Evolutionary conservation across 2,113 vertebrate genomes (phyloP), one percentile per base, ranked within the genome.

Genomic region (Thoracochromis brauschi): DNA sequence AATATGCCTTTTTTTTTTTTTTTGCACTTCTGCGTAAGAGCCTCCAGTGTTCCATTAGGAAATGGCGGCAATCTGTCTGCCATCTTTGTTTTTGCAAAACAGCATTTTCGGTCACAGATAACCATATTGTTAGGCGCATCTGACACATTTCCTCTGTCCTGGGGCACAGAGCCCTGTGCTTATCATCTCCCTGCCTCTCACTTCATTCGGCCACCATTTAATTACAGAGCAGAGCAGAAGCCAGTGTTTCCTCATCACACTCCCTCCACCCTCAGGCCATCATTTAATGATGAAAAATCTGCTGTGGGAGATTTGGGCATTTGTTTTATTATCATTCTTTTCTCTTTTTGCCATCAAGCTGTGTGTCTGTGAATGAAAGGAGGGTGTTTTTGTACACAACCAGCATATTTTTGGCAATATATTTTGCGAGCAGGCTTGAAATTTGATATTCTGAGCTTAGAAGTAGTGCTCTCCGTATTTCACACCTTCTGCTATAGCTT

Each of bases 271-370:
- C 92, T 93, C 86, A 80, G 94, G 95, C 91, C 82, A 88, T 93
- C 89, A 95, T 93, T 95, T 95, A 96, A 97, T 96, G 88, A 94
- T 95, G 87, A 87, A 94, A 54, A 94, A 94, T 95, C 80, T 86
- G 87, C 85, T 93, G 55, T 40, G 65, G 86, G 84, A 93, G 87
- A 58, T 87, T 80, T 89, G 54, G 71, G 85, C 90, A 83, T 87
- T 92, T 94, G 80, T 88, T 93, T 87, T 87, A 71, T 92, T 87
- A 85, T 88, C 83, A 60, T 91, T 84, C 21, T 21, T 84, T 82
- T 68, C 17, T 82, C 26, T 78, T 92, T 86, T 81, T 90, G 58
- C 24, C 65, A 84, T 9, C 7, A 29, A 63, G 54, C 54, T 85
- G 12, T 91, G 73, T 82, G 73, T 86, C 29, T 86, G 85, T 33